These are phyloP conservation scores for Caenorhabditis sp. DNA, from an alignment of 2,888 invertebrate genomes.

Conservation along the genomic window DNA sequence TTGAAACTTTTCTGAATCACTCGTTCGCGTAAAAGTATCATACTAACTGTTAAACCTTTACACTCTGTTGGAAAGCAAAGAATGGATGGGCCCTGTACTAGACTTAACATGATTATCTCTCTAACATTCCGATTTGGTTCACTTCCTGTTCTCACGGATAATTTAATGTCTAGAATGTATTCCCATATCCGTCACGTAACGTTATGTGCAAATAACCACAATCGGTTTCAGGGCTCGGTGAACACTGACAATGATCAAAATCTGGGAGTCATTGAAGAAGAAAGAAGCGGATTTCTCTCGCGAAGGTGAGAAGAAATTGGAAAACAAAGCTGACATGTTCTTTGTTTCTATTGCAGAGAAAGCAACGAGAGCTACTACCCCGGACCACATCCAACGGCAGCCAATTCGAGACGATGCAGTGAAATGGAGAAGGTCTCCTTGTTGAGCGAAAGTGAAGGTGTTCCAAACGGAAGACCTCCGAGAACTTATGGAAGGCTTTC, in stretches of 20 bases:
- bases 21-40: constrained; percentile 10
- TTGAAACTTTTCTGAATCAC: constrained; percentile 2
- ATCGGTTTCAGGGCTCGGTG: constrained; percentile 63
- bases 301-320: constrained; percentile 49
- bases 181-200: constrained; percentile 5
- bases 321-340: constrained; percentile 17
- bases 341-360: constrained; percentile 51
- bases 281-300: constrained; percentile 63
- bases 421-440: constrained; percentile 68
- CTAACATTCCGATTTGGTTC: constrained; percentile 17
- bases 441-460: constrained; percentile 59
- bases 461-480: constrained; percentile 6
- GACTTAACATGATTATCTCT: not conserved
- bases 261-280: constrained; percentile 75
- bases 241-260: constrained; percentile 72
- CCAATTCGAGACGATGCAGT: constrained; percentile 68
- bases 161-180: constrained; percentile 57
- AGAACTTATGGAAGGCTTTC: constrained; percentile 56
- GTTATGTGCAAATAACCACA: constrained; percentile 35
- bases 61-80: not conserved
- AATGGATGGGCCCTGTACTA: constrained; percentile 1
- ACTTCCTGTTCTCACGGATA: constrained; percentile 11
- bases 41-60: not conserved
- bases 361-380: constrained; percentile 66
- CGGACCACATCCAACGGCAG: constrained; percentile 68